A percentile compares a stretch with the other conserved stretches of the same genome.
These are phyloP conservation scores for Batillaria attramentaria DNA, from an alignment of 1,140 invertebrate species.

Conservation along the genomic window DNA sequence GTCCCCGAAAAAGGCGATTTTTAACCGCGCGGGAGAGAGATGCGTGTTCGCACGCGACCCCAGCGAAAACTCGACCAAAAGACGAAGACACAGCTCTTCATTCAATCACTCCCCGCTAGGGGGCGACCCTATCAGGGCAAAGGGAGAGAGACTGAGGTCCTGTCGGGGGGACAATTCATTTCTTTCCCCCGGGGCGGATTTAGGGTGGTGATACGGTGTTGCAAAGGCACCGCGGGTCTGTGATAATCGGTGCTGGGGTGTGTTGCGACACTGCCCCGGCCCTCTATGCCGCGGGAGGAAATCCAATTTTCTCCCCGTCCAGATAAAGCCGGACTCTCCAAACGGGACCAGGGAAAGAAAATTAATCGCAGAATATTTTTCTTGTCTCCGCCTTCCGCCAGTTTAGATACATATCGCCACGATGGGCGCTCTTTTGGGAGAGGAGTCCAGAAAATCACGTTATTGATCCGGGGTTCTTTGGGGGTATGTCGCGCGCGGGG, in stretches of 20 bases:
- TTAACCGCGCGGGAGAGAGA: too few relatives aligned
- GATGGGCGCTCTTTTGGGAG: background rate
- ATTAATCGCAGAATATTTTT: slow-evolving; percentile 49
- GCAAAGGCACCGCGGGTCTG: background rate
- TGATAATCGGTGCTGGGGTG: slow-evolving; percentile 12
- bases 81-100: too few relatives aligned
- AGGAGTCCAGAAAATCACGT: slow-evolving; percentile 17
- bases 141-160: background rate
- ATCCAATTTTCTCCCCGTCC: slow-evolving; percentile 44
- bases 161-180: slow-evolving; percentile 27
- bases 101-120: slow-evolving; percentile 18
- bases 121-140: slow-evolving; percentile 16
- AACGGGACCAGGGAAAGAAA: slow-evolving; percentile 34
- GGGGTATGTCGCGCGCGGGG: slow-evolving; percentile 20
- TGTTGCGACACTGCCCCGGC: slow-evolving; percentile 32
- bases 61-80: too few relatives aligned
- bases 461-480: slow-evolving; percentile 27
- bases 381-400: slow-evolving; percentile 43
- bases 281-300: slow-evolving; percentile 36
- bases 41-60: too few relatives aligned
- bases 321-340: slow-evolving; percentile 25
- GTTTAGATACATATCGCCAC: slow-evolving; percentile 38
- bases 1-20: too few relatives aligned
- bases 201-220: background rate
- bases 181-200: slow-evolving; percentile 26